Evolutionary conservation across 2,888 invertebrate genomes (phyloP), one percentile per base, ranked within the genome.

Genomic region (Morpho deidamia): DNA sequence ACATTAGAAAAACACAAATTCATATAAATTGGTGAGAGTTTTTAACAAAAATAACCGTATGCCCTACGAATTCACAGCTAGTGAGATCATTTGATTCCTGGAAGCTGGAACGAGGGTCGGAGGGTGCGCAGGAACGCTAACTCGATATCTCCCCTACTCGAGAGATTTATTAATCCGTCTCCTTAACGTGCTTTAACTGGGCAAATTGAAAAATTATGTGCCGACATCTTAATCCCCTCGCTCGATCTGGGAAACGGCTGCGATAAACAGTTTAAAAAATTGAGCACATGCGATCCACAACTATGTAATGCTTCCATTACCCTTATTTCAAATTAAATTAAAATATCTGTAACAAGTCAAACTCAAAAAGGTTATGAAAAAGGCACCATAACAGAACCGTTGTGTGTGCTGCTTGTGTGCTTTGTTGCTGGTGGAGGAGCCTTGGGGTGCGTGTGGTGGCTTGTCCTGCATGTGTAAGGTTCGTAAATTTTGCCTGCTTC

Each of bases 91-190:
- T 56, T 53, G 49, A 50, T 50, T 57, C 56, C 51, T 38, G 56
- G 57, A 52, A 55, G 58, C 51, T 38, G 56, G 57, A 52, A 55
- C 58, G 55, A n/a, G n/a, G n/a, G 56, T 47, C 47, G 47, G 58
- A 58, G 65, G 67, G 69, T 64, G 68, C 64, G 68, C 56, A 63
- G 70, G 74, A 67, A 73, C 75, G 76, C 70, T 82, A 83, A 82
- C 81, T 79, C 74, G 76, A 83, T 83, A 72, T 65, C 72, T 70
- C 81, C 83, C 77, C 65, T 67, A 68, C 64, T 64, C 53, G 70
- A 71, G 75, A 83, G 85, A 88, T 88, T 87, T 86, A 86, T 87
- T 85, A 85, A 88, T 87, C 87, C 82, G 85, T 84, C 86, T 81
- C 78, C 78, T 82, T 78, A 84, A 81, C 81, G 77, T 75, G 73